These are phyloP conservation scores for Hiodon alosoides DNA, from an alignment of 2,113 vertebrate species.

Conservation along the genomic window DNA sequence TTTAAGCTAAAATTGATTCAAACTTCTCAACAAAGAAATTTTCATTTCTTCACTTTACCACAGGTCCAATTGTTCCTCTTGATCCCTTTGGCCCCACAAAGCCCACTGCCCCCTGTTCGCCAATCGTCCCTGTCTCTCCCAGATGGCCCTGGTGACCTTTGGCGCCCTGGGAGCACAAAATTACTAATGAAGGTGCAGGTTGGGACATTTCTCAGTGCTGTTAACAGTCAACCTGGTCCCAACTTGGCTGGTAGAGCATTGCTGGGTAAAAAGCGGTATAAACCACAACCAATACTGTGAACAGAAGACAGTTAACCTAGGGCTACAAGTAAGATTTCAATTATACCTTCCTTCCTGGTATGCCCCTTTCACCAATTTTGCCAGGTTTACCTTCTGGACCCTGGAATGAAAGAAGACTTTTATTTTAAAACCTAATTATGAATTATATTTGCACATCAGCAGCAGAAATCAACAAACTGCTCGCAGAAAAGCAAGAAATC, in stretches of 20 bases:
- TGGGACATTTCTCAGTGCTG: neutral
- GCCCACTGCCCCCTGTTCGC: conserved; percentile 75
- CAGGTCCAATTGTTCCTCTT: conserved; percentile 88
- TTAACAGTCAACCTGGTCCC: neutral
- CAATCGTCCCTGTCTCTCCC: conserved; percentile 80
- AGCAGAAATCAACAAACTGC: neutral
- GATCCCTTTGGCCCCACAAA: conserved; percentile 89
- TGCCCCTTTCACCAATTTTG: conserved; percentile 85
- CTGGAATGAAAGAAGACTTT: conserved; percentile 50
- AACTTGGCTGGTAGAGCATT: too few species aligned
- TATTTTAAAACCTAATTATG: neutral
- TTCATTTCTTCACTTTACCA: conserved; percentile 65
- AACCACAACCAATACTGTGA: too few species aligned
- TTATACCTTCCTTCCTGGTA: conserved; percentile 82
- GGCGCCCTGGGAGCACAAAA: conserved; percentile 65
- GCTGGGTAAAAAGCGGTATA: too few species aligned
- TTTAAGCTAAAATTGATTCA: neutral
- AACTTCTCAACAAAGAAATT: neutral
- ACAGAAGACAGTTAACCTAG: too few species aligned
- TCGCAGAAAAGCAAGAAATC: too few species aligned
- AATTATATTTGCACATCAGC: neutral
- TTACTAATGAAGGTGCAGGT: neutral
- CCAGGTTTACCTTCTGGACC: conserved; percentile 92
- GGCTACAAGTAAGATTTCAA: neutral
- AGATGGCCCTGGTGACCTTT: conserved; percentile 89